Percentiles rank a stretch among this genome's conserved stretches.
Conservation (phyloP, 1,140 invertebrate species). For the Drepana arcuata region DNA sequence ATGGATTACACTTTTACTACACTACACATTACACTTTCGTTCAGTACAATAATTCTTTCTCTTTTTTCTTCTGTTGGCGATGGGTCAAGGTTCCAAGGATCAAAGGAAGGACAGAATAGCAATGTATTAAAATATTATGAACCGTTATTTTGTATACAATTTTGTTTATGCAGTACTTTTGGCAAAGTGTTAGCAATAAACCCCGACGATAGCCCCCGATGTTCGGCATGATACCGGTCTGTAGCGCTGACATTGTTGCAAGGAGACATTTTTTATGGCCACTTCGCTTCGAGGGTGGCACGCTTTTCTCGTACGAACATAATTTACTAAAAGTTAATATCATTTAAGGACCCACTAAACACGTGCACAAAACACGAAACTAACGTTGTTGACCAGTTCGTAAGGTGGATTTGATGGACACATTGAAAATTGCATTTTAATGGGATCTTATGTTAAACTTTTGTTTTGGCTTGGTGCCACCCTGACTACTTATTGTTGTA, state of each 20-base stretch:
- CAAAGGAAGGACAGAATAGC: too few species aligned
- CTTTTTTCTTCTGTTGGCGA: too few species aligned
- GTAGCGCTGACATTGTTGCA: slow-evolving; percentile 10
- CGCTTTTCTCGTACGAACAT: slow-evolving; percentile 20
- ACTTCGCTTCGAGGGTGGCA: slow-evolving; percentile 16
- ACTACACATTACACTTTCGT: too few species aligned
- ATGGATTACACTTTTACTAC: too few species aligned
- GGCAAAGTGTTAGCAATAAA: slow-evolving; percentile 7
- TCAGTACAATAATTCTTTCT: too few species aligned
- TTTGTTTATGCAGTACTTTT: slow-evolving; percentile 4
- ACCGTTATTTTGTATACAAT: slow-evolving; percentile 5
- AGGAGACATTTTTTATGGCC: slow-evolving; percentile 22
- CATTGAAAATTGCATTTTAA: too few species aligned
- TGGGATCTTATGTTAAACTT: too few species aligned
- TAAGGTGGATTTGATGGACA: too few species aligned
- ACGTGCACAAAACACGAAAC: too few species aligned
- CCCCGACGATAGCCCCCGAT: slow-evolving; percentile 6
- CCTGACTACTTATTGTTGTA: slow-evolving; percentile 8
- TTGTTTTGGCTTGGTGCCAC: not conserved
- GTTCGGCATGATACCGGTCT: slow-evolving; percentile 4
- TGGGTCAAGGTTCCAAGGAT: too few species aligned
- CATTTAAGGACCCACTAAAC: too few species aligned
- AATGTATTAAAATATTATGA: slow-evolving; percentile 6
- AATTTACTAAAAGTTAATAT: slow-evolving; percentile 26
- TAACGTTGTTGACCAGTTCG: too few species aligned